Conservation (phyloP, 2,888 invertebrate genomes). For the Netelia virgata region DNA sequence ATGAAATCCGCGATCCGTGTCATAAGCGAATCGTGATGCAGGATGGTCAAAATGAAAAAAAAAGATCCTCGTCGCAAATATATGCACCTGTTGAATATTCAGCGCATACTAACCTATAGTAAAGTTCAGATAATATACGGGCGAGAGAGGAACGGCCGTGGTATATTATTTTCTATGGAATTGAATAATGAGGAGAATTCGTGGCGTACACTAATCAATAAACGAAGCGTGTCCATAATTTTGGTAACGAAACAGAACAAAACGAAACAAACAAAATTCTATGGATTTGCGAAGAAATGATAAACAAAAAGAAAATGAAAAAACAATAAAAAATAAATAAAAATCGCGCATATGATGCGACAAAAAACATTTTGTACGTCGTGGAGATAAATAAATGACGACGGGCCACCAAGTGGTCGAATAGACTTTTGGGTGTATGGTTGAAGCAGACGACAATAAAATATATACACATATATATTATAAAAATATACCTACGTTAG, state of each 20-base stretch:
- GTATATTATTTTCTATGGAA: slow-evolving; percentile 75
- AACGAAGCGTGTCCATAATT: slow-evolving; percentile 35
- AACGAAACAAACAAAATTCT: slow-evolving; percentile 33
- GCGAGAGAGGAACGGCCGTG: slow-evolving; percentile 67
- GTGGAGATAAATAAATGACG: slow-evolving; percentile 47
- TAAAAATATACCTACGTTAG: neutral
- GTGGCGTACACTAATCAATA: neutral
- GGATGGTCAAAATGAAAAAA: slow-evolving; percentile 19
- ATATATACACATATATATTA: slow-evolving; percentile 34
- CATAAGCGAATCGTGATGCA: neutral
- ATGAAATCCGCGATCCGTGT: slow-evolving; percentile 12
- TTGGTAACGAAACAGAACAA: slow-evolving; percentile 63
- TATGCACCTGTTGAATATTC: slow-evolving; percentile 41
- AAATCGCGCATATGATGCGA: slow-evolving; percentile 34
- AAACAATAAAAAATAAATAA: slow-evolving; percentile 9
- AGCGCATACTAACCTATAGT: slow-evolving; percentile 61
- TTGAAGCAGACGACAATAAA: slow-evolving; percentile 45
- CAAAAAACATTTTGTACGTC: slow-evolving; percentile 76
- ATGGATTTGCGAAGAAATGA: slow-evolving; percentile 67
- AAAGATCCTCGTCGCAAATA: slow-evolving; percentile 47
- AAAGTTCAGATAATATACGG: slow-evolving; percentile 77
- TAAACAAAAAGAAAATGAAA: slow-evolving; percentile 16
- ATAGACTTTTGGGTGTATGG: slow-evolving; percentile 63
- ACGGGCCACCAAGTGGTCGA: slow-evolving; percentile 77
- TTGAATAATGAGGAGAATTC: slow-evolving; percentile 59